These are phyloP conservation scores for Marmota flaviventris DNA, from an alignment of 2,113 vertebrate species.

Conservation along the genomic window DNA sequence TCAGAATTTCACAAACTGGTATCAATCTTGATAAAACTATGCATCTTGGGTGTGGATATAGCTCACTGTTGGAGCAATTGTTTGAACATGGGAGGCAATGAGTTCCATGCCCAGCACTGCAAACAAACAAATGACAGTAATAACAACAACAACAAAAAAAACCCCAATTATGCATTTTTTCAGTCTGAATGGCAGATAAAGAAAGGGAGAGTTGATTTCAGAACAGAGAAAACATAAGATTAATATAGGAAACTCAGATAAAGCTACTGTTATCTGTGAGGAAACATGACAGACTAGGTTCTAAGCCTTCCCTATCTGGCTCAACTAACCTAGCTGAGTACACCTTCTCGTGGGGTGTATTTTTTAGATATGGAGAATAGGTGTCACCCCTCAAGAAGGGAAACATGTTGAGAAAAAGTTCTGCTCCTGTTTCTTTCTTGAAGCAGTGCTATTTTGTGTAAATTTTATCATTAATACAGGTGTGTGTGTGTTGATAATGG, in stretches of 20 bases:
- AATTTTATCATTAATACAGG: too few relatives aligned
- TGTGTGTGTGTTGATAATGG: too few relatives aligned
- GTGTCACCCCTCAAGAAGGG: not conserved
- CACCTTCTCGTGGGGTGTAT: too few relatives aligned
- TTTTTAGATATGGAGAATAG: not conserved
- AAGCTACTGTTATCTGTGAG: not conserved
- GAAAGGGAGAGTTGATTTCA: not conserved
- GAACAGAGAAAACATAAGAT: not conserved
- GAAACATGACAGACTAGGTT: not conserved
- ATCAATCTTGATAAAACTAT: not conserved
- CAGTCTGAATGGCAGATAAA: not conserved
- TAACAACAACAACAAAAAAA: too few relatives aligned
- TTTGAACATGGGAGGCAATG: too few relatives aligned
- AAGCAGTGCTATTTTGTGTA: not conserved
- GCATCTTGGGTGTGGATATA: not conserved
- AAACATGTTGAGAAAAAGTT: not conserved
- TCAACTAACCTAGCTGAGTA: not conserved
- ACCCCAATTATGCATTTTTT: too few relatives aligned
- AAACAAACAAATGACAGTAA: not conserved
- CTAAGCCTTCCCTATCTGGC: not conserved
- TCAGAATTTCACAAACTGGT: not conserved
- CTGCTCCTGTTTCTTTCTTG: not conserved
- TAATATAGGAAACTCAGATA: not conserved
- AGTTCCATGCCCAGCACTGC: not conserved
- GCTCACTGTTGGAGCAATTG: too few relatives aligned